Base-by-base conservation (phyloP, 1,140 invertebrate genomes). In the Vanessa tameamea region DNA sequence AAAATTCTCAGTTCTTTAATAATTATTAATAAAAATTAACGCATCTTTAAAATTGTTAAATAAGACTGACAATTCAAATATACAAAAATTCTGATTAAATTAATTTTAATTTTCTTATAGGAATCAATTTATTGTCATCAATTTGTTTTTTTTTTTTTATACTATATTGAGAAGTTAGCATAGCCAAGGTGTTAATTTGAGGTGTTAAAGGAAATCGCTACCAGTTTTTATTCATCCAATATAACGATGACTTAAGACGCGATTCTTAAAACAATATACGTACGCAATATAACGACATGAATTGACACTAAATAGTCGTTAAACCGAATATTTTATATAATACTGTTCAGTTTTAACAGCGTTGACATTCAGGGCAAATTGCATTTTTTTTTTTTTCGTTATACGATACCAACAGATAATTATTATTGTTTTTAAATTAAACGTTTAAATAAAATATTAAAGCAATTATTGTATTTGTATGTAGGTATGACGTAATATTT, bases 401-500 rank as follows among this genome's bases (percentile, higher is more conserved):
- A 23, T 13, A 23, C 23, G 16, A 61, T 61, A 61, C 55, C 12
- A 37, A 61, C 31, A 23, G 13, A 57, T 57, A 57, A 57, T 20
- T 57, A 26, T 57, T 57, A 57, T 57, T 23, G 9, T n/a, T 57
- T 57, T 57, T 57, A 57, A 57, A 57, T 57, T 57, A 57, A 57
- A 57, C 53, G 53, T 57, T 57, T 26, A 53, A n/a, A 53, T 53
- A 53, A n/a, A n/a, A 53, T n/a, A n/a, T 53, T n/a, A 53, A 53
- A 7, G n/a, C 50, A n/a, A 50, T 50, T 5, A 43, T 43, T 50
- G 15, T 6, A 50, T 14, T 55, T 55, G 3, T 55, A 8, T 55
- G 16, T 16, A n/a, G 23, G 16, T 55, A 16, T 55, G 16, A 23
- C 15, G 8, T 55, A 20, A 16, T 16, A 3, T 55, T 11, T 23